A percentile compares a stretch with the other conserved stretches of the same genome.
phyloP scores from a whole-genome alignment of 2,888 invertebrate species.

The Arrhopalites spinosus region DNA sequence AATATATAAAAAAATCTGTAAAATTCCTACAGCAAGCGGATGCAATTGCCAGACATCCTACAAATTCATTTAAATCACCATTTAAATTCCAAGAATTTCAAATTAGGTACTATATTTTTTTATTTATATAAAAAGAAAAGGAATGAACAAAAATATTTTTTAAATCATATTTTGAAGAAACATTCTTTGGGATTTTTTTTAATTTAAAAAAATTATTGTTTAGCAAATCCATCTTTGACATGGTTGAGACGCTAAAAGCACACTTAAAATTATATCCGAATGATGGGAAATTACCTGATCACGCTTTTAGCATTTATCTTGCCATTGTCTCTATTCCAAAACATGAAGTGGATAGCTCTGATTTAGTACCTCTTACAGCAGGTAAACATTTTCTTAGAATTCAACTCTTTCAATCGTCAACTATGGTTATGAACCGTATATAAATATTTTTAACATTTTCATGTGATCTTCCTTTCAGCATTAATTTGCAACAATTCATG shows the following conservation, averaged over 20 bases:
- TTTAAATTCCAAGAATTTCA: conserved; percentile 23
- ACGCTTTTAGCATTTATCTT: conserved; percentile 47
- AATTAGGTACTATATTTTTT: conserved; percentile 25
- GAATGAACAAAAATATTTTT: too few relatives aligned
- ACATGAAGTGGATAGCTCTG: conserved; percentile 47
- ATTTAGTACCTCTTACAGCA: conserved; percentile 47
- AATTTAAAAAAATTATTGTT: too few relatives aligned
- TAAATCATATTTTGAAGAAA: too few relatives aligned
- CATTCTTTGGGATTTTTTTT: too few relatives aligned
- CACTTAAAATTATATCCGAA: conserved; percentile 41
- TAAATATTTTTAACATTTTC: conserved; percentile 26
- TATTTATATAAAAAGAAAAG: too few relatives aligned
- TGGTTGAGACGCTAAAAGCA: conserved; percentile 43
- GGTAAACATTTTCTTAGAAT: conserved; percentile 32
- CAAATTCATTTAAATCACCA: conserved; percentile 23
- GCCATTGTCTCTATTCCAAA: conserved; percentile 52
- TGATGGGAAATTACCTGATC: conserved; percentile 41
- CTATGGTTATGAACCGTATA: neutral
- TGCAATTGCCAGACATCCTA: neutral
- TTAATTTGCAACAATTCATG: conserved; percentile 90
- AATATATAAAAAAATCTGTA: neutral
- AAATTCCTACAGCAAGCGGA: neutral
- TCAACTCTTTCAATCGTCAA: neutral
- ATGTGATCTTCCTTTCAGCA: conserved; percentile 68
- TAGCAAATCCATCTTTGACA: conserved; percentile 44